phyloP scores from a whole-genome alignment of 53 echinoderm and acorn worm species.

The Apostichopus leukothele region DNA sequence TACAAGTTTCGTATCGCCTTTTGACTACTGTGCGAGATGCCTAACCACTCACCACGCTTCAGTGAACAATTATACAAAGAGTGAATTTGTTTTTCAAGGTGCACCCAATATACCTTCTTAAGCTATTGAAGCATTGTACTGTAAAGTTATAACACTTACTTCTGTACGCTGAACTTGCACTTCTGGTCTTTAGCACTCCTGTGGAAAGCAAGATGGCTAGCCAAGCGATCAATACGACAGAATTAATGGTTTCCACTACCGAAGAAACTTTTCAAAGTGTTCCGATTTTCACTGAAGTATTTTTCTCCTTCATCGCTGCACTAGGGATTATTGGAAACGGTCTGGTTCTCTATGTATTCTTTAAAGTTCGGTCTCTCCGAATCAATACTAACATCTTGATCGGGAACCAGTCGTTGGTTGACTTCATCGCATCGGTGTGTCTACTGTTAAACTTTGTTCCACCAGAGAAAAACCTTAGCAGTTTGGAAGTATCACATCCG shows the following conservation, averaged over 20 bases:
- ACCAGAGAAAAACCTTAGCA: neutral
- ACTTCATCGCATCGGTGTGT: constrained; percentile 1
- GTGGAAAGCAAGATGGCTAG: too few relatives aligned
- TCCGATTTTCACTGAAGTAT: neutral
- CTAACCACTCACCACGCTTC: too few relatives aligned
- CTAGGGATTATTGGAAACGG: constrained; percentile 15
- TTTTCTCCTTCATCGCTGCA: neutral
- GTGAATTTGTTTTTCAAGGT: too few relatives aligned
- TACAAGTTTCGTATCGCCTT: too few relatives aligned
- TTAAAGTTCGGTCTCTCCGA: neutral
- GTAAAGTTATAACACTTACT: too few relatives aligned
- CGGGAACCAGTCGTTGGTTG: constrained; percentile 12
- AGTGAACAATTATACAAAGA: too few relatives aligned
- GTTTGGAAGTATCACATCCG: neutral
- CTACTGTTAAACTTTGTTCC: neutral
- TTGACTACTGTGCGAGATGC: too few relatives aligned
- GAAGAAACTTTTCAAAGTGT: neutral
- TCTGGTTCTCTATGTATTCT: constrained; percentile 31
- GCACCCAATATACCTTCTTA: too few relatives aligned
- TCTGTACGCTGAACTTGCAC: too few relatives aligned
- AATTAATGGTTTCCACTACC: neutral
- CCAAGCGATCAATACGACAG: neutral
- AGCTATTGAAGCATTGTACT: too few relatives aligned
- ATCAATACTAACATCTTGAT: constrained; percentile 11
- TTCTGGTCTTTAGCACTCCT: too few relatives aligned